Conservation (phyloP, 2,888 invertebrate species). For the Parnassius orleans region DNA sequence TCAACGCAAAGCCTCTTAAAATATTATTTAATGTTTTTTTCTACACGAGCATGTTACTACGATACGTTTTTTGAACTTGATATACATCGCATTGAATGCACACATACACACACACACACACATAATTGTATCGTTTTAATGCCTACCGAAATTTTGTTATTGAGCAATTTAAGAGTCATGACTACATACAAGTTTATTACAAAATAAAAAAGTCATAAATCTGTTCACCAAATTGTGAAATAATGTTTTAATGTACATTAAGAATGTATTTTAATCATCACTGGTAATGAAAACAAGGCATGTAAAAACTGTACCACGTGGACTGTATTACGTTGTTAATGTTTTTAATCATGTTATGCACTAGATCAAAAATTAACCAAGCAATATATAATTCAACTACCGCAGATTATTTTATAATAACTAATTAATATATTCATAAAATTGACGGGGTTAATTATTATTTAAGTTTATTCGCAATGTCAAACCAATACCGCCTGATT, state of each 20-base stretch:
- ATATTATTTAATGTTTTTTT: conserved; percentile 29
- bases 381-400: too few species aligned
- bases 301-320: too few species aligned
- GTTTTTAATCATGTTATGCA: too few species aligned
- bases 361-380: too few species aligned
- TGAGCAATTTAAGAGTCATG: conserved; percentile 15
- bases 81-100: conserved; percentile 23
- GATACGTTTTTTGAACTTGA: conserved; percentile 30
- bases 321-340: too few species aligned
- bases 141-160: conserved; percentile 14
- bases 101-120: neutral
- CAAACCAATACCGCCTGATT: too few species aligned
- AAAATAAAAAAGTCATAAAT: conserved; percentile 10
- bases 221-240: neutral
- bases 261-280: neutral
- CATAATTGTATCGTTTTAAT: conserved; percentile 7
- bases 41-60: conserved; percentile 38
- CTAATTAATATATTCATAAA: too few species aligned
- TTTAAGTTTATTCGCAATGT: too few species aligned
- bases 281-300: neutral
- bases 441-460: too few species aligned
- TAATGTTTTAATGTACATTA: neutral
- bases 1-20: conserved; percentile 29
- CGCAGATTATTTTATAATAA: too few species aligned
- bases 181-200: conserved; percentile 19